phyloP scores from a whole-genome alignment of 2,888 invertebrate species.

The Drosophila putrida region DNA sequence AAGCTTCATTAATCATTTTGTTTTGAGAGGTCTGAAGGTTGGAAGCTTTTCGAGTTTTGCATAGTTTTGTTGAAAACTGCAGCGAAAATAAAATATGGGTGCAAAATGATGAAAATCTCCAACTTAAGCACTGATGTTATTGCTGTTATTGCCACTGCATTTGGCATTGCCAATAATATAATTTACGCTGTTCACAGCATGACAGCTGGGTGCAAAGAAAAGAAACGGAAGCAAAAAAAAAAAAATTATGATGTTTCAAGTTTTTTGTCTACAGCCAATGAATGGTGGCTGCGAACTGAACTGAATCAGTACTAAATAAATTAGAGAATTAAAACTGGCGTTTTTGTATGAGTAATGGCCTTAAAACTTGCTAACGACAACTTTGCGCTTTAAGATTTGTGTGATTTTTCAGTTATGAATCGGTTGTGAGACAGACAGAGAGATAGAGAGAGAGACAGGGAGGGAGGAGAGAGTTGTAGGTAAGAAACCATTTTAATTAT shows the following conservation, averaged over 20 bases:
- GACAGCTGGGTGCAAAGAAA: conserved; percentile 10
- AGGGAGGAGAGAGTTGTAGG: neutral
- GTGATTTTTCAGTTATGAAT: neutral
- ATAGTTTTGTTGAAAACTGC: conserved; percentile 45
- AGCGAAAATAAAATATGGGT: conserved; percentile 10
- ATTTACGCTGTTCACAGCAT: conserved; percentile 55
- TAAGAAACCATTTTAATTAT: conserved; percentile 62
- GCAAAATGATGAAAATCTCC: conserved; percentile 41
- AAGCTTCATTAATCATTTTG: conserved; percentile 76
- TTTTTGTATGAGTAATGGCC: conserved; percentile 13
- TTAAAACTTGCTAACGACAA: conserved; percentile 28
- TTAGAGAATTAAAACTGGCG: conserved; percentile 38
- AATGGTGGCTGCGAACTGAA: conserved; percentile 31
- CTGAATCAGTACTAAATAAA: conserved; percentile 59
- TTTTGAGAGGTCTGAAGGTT: conserved; percentile 28
- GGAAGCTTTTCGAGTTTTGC: conserved; percentile 22
- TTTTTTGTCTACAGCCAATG: conserved; percentile 11
- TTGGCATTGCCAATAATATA: conserved; percentile 76
- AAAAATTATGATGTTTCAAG: conserved; percentile 48
- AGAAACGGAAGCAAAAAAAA: conserved; percentile 5
- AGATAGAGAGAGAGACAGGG: neutral
- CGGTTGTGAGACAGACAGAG: neutral
- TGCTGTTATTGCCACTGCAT: conserved; percentile 54
- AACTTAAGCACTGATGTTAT: conserved; percentile 34
- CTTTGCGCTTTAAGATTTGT: conserved; percentile 43